Percentiles rank a stretch among this genome's conserved stretches.
Evolutionary conservation across 2,113 vertebrate genomes (phyloP).

Genomic region (Poeciliopsis retropinna): DNA sequence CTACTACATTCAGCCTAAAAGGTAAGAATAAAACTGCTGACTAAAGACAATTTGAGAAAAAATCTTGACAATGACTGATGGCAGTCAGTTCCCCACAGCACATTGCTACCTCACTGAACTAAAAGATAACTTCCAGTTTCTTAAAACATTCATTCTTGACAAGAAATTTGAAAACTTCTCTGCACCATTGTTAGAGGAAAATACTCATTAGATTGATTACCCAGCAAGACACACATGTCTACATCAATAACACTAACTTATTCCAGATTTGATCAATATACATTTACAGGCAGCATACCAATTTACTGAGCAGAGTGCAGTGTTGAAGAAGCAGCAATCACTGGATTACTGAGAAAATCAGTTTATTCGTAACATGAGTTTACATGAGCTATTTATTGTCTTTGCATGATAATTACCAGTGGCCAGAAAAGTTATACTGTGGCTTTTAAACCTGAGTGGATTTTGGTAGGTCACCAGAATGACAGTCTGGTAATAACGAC

Average conservation of each 20-base stretch:
- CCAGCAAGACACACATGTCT: slow-evolving; percentile 38
- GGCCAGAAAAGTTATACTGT: background rate
- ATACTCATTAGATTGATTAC: slow-evolving; percentile 59
- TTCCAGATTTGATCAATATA: slow-evolving; percentile 55
- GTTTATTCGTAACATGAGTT: slow-evolving; percentile 15
- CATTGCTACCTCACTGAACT: background rate
- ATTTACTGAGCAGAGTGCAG: slow-evolving; percentile 40
- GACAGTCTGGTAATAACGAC: slow-evolving; percentile 20
- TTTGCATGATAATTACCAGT: slow-evolving; percentile 45
- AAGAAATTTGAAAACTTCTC: background rate
- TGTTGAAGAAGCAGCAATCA: slow-evolving; percentile 32
- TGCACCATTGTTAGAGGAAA: slow-evolving; percentile 37
- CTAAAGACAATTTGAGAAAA: background rate
- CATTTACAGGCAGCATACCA: slow-evolving; percentile 48
- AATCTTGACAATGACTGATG: no score
- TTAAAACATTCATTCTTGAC: no score
- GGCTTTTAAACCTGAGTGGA: slow-evolving; percentile 10
- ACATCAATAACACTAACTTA: slow-evolving; percentile 65
- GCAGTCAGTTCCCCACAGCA: background rate
- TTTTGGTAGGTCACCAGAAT: slow-evolving; percentile 36
- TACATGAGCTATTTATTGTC: slow-evolving; percentile 2
- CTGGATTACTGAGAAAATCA: slow-evolving; percentile 12
- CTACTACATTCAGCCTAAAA: background rate
- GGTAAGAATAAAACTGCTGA: background rate
- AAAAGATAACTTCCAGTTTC: no score